Evolutionary conservation across 2,113 vertebrate species (phyloP).

Genomic region (Myotis davidii): DNA sequence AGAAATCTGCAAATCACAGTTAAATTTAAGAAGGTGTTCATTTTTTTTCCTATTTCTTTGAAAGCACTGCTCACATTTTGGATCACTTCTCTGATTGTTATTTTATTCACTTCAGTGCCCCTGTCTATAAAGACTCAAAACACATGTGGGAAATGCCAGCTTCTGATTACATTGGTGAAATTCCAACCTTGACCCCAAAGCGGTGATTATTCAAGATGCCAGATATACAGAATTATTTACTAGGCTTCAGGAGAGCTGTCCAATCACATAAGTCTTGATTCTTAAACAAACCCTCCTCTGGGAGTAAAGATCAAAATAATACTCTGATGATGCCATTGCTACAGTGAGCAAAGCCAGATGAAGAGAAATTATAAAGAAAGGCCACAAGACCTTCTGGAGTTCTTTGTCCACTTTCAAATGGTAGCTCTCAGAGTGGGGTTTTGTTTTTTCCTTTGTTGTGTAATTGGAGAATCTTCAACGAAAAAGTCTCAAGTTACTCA

Average conservation of each 20-base stretch:
- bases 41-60: slow-evolving; percentile 25
- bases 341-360: slow-evolving; percentile 60
- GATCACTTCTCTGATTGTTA: slow-evolving; percentile 24
- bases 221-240: slow-evolving; percentile 63
- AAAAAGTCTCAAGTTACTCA: background rate
- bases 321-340: slow-evolving; percentile 38
- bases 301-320: slow-evolving; percentile 64
- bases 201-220: slow-evolving; percentile 64
- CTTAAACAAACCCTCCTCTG: slow-evolving; percentile 68
- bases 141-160: slow-evolving; percentile 57
- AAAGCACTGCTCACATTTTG: slow-evolving; percentile 60
- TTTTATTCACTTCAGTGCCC: slow-evolving; percentile 36
- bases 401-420: background rate
- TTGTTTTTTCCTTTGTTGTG: background rate
- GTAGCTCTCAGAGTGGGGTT: background rate
- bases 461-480: background rate
- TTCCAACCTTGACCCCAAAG: slow-evolving; percentile 71
- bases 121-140: slow-evolving; percentile 56
- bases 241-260: slow-evolving; percentile 52
- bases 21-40: slow-evolving; percentile 59
- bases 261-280: slow-evolving; percentile 60
- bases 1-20: slow-evolving; percentile 34
- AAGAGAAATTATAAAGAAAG: slow-evolving; percentile 27
- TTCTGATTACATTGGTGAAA: slow-evolving; percentile 71
- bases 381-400: background rate